These are phyloP conservation scores for Apodemus agrarius DNA, from an alignment of 2,797 vertebrate genomes.

Conservation along the genomic window DNA sequence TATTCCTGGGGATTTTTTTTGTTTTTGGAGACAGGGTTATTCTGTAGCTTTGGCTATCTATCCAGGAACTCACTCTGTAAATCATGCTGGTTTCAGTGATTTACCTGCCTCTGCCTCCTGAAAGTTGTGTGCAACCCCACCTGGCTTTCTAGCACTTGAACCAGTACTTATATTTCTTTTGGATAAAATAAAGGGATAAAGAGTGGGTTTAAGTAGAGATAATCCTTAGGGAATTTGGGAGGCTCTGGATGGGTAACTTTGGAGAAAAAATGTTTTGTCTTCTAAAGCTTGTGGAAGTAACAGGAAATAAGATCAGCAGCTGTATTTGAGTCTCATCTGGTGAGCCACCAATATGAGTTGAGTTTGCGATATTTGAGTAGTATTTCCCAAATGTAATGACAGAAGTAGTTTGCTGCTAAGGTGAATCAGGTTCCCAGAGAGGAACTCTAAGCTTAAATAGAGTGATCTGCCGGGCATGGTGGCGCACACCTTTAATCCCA, in stretches of 20 bases:
- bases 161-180: slow-evolving; percentile 30
- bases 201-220: background rate
- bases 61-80: background rate
- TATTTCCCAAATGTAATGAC: slow-evolving; percentile 33
- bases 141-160: background rate
- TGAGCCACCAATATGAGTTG: background rate
- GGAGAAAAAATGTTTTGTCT: background rate
- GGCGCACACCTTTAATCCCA: too few relatives aligned
- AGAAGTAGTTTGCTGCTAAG: slow-evolving; percentile 2
- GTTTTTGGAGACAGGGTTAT: background rate
- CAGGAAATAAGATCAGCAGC: slow-evolving; percentile 17
- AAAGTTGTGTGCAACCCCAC: background rate
- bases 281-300: slow-evolving; percentile 2
- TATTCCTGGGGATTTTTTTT: background rate
- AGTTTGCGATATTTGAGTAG: slow-evolving; percentile 39
- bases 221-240: slow-evolving; percentile 9
- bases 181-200: slow-evolving; percentile 16
- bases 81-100: background rate
- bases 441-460: background rate
- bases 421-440: background rate
- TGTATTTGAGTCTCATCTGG: slow-evolving; percentile 29
- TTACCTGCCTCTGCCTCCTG: background rate
- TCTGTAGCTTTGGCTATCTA: background rate
- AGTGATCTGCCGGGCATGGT: too few relatives aligned
- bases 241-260: background rate